Conservation (phyloP, 2,888 invertebrate species). For the Trichogramma evanescens region DNA sequence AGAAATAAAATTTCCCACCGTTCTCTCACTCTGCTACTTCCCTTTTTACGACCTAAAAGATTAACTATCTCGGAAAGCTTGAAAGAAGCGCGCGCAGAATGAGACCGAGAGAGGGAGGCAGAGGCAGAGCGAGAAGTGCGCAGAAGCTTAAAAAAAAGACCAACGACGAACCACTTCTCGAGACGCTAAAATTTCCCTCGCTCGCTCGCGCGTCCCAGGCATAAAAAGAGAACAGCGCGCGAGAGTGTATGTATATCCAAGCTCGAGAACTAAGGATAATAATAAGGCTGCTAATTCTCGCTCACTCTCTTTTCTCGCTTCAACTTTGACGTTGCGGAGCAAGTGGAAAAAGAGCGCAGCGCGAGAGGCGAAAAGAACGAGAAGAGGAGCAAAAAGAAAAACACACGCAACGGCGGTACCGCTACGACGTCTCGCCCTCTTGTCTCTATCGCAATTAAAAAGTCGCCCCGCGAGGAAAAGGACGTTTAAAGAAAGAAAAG, state of each 20-base stretch:
- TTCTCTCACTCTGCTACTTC: too few species aligned
- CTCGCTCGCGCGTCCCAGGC: constrained; percentile 9
- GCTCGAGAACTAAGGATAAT: constrained; percentile 38
- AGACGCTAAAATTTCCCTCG: constrained; percentile 11
- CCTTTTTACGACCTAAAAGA: constrained; percentile 15
- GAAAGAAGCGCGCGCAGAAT: background rate
- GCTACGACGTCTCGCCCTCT: too few species aligned
- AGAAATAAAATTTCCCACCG: constrained; percentile 6
- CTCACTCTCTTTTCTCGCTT: constrained; percentile 25
- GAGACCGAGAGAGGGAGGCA: background rate
- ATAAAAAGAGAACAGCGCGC: constrained; percentile 7
- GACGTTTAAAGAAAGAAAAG: too few species aligned
- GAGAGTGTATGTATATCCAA: background rate
- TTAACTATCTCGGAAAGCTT: constrained; percentile 13
- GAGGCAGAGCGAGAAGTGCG: background rate
- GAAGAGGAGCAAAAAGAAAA: too few species aligned
- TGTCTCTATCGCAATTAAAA: too few species aligned
- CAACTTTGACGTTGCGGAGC: background rate
- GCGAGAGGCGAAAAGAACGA: background rate
- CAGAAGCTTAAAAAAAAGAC: background rate
- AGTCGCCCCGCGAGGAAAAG: too few species aligned
- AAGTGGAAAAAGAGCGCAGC: constrained; percentile 1
- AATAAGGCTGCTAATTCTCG: constrained; percentile 44
- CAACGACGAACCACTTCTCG: constrained; percentile 1
- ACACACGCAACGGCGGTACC: too few species aligned